These are phyloP conservation scores for Eumerus sabulonum DNA, from an alignment of 2,888 invertebrate species.

Conservation along the genomic window DNA sequence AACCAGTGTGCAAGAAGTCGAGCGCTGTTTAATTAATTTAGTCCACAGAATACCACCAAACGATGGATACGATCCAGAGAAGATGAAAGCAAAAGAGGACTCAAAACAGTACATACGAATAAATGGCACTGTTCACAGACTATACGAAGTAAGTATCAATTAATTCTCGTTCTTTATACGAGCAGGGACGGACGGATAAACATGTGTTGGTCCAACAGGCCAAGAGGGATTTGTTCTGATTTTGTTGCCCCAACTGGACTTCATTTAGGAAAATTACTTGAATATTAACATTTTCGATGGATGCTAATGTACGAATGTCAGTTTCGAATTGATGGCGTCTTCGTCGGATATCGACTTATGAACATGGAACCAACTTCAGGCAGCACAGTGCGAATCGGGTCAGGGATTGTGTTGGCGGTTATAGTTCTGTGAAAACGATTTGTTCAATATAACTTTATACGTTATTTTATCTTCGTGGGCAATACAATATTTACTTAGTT, in stretches of 20 bases:
- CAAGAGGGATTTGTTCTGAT: conserved; percentile 50
- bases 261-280: conserved; percentile 31
- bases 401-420: conserved; percentile 17
- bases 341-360: conserved; percentile 30
- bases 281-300: conserved; percentile 1
- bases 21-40: conserved; percentile 57
- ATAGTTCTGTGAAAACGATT: conserved; percentile 24
- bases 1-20: conserved; percentile 31
- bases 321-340: conserved; percentile 32
- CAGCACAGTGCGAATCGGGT: conserved; percentile 31
- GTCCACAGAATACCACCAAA: conserved; percentile 19
- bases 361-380: conserved; percentile 27
- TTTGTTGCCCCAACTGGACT: conserved; percentile 44
- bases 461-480: no score
- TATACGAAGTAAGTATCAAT: conserved; percentile 63
- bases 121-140: conserved; percentile 35
- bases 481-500: no score
- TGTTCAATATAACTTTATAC: background rate
- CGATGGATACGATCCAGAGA: background rate
- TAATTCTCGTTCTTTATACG: conserved; percentile 59
- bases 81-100: no score
- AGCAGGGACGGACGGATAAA: conserved; percentile 24
- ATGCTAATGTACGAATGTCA: conserved; percentile 22
- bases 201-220: background rate
- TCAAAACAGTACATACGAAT: conserved; percentile 6